Base-by-base conservation (phyloP, 2,113 vertebrate species). In the Leptodactylus fuscus region DNA sequence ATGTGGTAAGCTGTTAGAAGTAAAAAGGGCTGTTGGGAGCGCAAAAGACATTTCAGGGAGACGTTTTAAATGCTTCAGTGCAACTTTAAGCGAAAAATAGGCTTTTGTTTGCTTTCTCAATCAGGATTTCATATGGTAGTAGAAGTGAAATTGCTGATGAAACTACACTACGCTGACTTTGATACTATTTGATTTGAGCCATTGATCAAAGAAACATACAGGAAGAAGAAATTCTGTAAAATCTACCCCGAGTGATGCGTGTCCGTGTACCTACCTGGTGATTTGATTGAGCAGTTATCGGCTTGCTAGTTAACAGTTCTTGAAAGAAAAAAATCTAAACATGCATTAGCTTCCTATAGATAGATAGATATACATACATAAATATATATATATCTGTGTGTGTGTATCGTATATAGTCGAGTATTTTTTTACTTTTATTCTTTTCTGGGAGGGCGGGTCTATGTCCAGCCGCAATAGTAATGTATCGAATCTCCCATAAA, bases 21-120 rank as follows among this genome's bases (percentile, higher is more conserved):
- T 71, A 71, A 85, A 84, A 78, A 85, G 75, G 83, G 75, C 83
- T 85, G 74, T 85, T 85, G 83, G 83, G 83, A 85, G 75, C 75
- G 80, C 58, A 58, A 85, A 85, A 80, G 75, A 85, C 83, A 85
- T 85, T 85, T 85, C 75, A 80, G 62, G 83, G 83, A 78, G 62
- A 85, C 27, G n/a, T 80, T 85, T 70, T 70, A 34, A 80, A 85
- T 85, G 83, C 83, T 70, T 85, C 83, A 79, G 24, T 85, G 83
- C 29, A 85, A 71, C 75, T 70, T 78, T 49, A 71, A 80, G 60
- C 44, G 71, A 85, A 85, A 85, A 79, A 80, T n/a, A 70, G 60
- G 36, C 75, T 79, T 70, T 55, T 85, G 75, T 85, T 85, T 85
- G 83, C 75, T 80, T 85, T 85, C 65, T 80, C 83, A 70, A 80